Evolutionary conservation across 2,888 invertebrate genomes (phyloP), one percentile per base, ranked within the genome.

Genomic region (Isoperla grammatica): DNA sequence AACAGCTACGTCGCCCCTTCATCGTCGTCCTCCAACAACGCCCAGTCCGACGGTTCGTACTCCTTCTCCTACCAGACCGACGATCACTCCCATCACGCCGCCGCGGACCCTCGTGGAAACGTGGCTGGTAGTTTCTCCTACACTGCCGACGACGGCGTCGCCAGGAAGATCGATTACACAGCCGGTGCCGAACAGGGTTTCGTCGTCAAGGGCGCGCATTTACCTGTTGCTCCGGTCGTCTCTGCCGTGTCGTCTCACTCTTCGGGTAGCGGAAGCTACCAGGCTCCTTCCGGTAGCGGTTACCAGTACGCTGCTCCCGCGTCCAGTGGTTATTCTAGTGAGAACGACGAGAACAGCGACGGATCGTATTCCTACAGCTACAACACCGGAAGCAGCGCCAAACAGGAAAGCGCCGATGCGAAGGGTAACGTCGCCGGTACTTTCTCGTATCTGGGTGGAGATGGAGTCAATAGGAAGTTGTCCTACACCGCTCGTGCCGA

Each of bases 401-500:
- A 73, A 39, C 68, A 69, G n/a, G 73, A 73, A 67, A 67, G 68
- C 46, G 68, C 70, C 37, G 74, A 75, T 67, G 64, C 65, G 9
- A 58, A 65, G 12, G 72, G 72, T 42, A 71, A 71, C 63, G 70
- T 66, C 1, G 54, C 40, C n/a, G 65, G 65, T 1, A 64, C 59
- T 37, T 68, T 63, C 57, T 61, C 66, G 9, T 69, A 66, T 56
- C 58, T 61, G 35, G 65, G 68, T 9, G n/a, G n/a, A n/a, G 68
- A 69, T 55, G 65, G 65, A 35, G 68, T 66, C 2, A 48, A 62
- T 23, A 54, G 65, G 1, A 55, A 58, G 6, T 61, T 66, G 4
- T 57, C 63, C 20, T 68, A 65, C 54, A 61, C 65, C 19, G 68
- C 68, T 11, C 67, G 67, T 8, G 62, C 65, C 8, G 60, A 49